Percentiles rank a stretch among this genome's conserved stretches.
phyloP scores from a whole-genome alignment of 1,140 invertebrate species.

The Cephus cinctus region DNA sequence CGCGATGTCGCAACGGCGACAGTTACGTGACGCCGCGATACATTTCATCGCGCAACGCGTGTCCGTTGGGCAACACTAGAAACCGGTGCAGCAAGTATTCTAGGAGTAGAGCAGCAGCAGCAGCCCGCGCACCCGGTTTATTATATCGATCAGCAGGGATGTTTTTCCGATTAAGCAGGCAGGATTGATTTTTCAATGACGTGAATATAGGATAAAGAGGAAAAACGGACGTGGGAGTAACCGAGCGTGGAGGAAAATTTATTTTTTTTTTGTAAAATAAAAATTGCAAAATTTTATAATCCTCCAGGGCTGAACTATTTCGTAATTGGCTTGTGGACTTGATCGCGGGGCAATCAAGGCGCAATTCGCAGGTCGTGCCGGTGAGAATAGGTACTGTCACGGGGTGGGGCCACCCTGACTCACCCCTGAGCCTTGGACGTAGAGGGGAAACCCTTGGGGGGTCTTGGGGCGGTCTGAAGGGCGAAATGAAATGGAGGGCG shows the following conservation, averaged over 20 bases:
- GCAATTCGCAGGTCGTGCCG: background rate
- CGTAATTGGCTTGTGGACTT: background rate
- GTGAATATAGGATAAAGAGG: too few relatives aligned
- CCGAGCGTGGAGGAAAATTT: too few relatives aligned
- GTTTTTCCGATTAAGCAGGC: too few relatives aligned
- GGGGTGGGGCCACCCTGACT: slow-evolving; percentile 21
- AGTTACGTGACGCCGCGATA: background rate
- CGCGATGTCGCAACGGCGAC: too few relatives aligned
- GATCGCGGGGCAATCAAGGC: background rate
- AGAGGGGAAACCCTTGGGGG: background rate
- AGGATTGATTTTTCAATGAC: too few relatives aligned
- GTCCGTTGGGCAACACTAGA: slow-evolving; percentile 26
- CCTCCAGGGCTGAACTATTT: background rate
- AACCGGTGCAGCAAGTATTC: slow-evolving; percentile 32
- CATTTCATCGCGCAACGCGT: slow-evolving; percentile 25
- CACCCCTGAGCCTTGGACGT: too few relatives aligned
- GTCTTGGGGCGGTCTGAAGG: slow-evolving; percentile 29
- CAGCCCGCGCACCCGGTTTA: slow-evolving; percentile 14
- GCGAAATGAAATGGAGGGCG: slow-evolving; percentile 37
- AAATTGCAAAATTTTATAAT: background rate
- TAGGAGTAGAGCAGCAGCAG: slow-evolving; percentile 22
- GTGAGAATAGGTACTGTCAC: background rate
- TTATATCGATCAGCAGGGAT: slow-evolving; percentile 14
- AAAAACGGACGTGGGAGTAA: too few relatives aligned
- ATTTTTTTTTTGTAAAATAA: too few relatives aligned